phyloP scores from a whole-genome alignment of 1,140 invertebrate species.

The Reticulitermes speratus region DNA sequence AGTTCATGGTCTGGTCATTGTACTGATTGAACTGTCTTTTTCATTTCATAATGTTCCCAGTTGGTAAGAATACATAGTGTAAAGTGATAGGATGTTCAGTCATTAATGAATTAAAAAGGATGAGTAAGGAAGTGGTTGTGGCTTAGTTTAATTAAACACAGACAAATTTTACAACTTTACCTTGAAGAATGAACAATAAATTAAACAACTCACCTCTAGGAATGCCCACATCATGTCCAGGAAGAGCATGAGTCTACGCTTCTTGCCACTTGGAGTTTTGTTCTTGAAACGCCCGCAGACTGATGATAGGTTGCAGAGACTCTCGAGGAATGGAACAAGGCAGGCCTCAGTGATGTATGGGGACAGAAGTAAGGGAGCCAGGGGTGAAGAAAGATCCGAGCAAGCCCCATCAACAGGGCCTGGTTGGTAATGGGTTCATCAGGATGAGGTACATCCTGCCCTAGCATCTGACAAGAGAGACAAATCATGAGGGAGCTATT shows the following conservation, averaged over 20 bases:
- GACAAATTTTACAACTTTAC: too few relatives aligned
- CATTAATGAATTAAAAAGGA: too few relatives aligned
- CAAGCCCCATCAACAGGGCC: constrained; percentile 30
- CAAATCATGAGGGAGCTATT: neutral
- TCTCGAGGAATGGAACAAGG: constrained; percentile 52
- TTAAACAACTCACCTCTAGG: constrained; percentile 51
- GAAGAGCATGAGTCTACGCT: constrained; percentile 46
- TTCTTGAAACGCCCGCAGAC: neutral
- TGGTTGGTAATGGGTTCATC: constrained; percentile 25
- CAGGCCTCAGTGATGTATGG: constrained; percentile 58
- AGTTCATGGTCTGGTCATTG: too few relatives aligned
- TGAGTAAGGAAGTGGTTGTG: too few relatives aligned
- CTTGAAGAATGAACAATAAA: too few relatives aligned
- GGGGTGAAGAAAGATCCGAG: constrained; percentile 52
- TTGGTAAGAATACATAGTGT: too few relatives aligned
- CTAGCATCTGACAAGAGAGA: constrained; percentile 19
- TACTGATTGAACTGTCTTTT: too few relatives aligned
- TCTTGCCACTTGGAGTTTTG: constrained; percentile 31
- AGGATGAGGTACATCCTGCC: neutral
- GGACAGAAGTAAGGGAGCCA: constrained; percentile 55
- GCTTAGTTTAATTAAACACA: too few relatives aligned
- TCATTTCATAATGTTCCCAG: too few relatives aligned
- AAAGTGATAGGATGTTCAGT: too few relatives aligned
- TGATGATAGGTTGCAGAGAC: constrained; percentile 40
- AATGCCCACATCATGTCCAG: constrained; percentile 67